A percentile compares a stretch with the other conserved stretches of the same genome.
phyloP scores from a whole-genome alignment of 37 sponge, comb jelly and placozoan genomes.

The Oopsacas minuta region DNA sequence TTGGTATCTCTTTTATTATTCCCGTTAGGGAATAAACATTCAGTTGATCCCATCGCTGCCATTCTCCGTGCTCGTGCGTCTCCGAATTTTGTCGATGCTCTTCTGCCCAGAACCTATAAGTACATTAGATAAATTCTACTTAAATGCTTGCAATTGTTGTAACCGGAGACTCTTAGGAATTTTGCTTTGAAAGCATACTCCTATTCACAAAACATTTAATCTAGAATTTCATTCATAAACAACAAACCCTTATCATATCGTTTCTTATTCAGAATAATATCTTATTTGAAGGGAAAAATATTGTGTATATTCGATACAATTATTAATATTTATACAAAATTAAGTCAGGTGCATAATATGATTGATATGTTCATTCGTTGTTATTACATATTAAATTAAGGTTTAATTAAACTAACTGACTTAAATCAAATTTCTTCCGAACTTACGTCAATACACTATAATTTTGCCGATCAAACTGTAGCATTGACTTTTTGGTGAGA shows the following conservation, averaged over 20 bases:
- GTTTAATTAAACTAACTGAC: too few relatives aligned
- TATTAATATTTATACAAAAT: too few relatives aligned
- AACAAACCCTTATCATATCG: conserved; percentile 1
- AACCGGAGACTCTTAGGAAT: neutral
- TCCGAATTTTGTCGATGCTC: neutral
- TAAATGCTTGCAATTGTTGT: neutral
- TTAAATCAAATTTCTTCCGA: too few relatives aligned
- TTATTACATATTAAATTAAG: too few relatives aligned
- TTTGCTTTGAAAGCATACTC: neutral
- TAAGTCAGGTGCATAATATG: too few relatives aligned
- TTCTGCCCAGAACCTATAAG: neutral
- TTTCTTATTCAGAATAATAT: neutral
- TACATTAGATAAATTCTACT: neutral
- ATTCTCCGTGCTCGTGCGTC: neutral
- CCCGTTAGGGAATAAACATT: neutral
- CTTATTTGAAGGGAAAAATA: too few relatives aligned
- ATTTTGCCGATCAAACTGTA: too few relatives aligned
- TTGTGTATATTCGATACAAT: too few relatives aligned
- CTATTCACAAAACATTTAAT: neutral
- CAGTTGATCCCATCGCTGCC: neutral
- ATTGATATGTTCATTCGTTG: too few relatives aligned
- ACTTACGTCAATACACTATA: too few relatives aligned
- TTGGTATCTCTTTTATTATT: neutral
- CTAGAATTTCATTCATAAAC: neutral
- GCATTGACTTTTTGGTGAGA: too few relatives aligned